phyloP scores from a whole-genome alignment of 2,888 invertebrate species.

The Cotesia congregata region DNA sequence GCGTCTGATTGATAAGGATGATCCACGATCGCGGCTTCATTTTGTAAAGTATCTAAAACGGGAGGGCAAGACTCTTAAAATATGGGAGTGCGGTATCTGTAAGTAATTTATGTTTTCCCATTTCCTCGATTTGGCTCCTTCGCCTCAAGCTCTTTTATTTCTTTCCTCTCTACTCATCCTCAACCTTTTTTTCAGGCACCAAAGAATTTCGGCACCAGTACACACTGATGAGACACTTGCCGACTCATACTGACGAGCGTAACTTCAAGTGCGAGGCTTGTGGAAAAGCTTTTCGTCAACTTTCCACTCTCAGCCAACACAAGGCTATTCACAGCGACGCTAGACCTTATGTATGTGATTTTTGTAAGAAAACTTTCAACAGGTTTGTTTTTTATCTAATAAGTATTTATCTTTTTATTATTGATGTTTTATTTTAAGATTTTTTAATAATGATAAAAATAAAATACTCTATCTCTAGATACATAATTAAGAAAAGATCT shows the following conservation, averaged over 20 bases:
- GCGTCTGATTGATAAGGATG: constrained; percentile 73
- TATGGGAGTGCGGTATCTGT: constrained; percentile 85
- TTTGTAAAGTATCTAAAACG: constrained; percentile 79
- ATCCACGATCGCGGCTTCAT: constrained; percentile 76
- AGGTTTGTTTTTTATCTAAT: constrained; percentile 58
- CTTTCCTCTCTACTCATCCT: not conserved
- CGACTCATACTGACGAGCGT: constrained; percentile 83
- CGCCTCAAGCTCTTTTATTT: not conserved
- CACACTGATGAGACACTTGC: constrained; percentile 81
- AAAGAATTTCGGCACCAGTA: constrained; percentile 84
- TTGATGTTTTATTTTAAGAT: too few species aligned
- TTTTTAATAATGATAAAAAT: too few species aligned
- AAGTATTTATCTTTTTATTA: too few species aligned
- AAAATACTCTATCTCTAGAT: too few species aligned
- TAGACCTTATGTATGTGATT: constrained; percentile 81
- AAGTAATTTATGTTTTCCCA: constrained; percentile 64
- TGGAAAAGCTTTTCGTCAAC: constrained; percentile 82
- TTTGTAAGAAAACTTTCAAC: constrained; percentile 84
- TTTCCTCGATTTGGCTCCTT: too few species aligned
- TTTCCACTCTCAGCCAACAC: constrained; percentile 83
- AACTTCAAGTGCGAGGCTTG: constrained; percentile 82
- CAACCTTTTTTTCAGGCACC: constrained; percentile 71
- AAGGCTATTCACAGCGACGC: constrained; percentile 84
- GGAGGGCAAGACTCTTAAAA: constrained; percentile 78
- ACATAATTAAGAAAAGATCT: too few species aligned